Base-by-base conservation (phyloP, 2,113 vertebrate genomes). In the Channa maculata region DNA sequence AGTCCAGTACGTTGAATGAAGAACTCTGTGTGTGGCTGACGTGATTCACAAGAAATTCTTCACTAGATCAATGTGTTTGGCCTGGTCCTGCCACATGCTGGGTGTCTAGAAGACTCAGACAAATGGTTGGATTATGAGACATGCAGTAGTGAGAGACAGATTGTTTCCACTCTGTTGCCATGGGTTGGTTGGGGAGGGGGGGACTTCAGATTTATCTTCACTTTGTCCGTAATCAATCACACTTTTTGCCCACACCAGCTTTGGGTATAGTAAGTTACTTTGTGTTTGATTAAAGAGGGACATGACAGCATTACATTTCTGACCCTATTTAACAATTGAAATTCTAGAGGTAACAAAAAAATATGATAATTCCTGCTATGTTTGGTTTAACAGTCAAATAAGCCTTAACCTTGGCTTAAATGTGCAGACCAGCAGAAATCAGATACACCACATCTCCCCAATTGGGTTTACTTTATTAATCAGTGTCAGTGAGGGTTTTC, bases 11-110 rank as follows among this genome's bases (percentile, higher is more conserved):
- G 1, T 67, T 71, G 69, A 84, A 84, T 82, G 61, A 79, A 89
- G 65, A 82, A 54, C 69, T 71, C 66, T 74, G 82, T 82, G 77
- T 86, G 84, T 67, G 75, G 79, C 83, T 68, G 77, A 46, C 54
- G 37, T 69, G 75, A 84, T 83, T 84, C 80, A 83, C 75, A 85
- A 77, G 68, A 89, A 89, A 79, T 78, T 62, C 76, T 87, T 86
- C 68, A 69, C 71, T 65, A 71, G 77, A 89, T 92, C 86, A 86
- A 86, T 93, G 83, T 92, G 81, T 87, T 89, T 88, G 82, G 73
- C 80, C 84, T 77, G 65, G 83, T 39, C 49, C 45, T 13, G 52
- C 83, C 79, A 71, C 90, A 91, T 12, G 57, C 87, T 86, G 89
- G 9, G 78, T 72, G 83, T 90, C 88, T 78, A 44, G 65, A 79